Conservation (phyloP, 2,113 vertebrate species). For the Phrynosoma platyrhinos region DNA sequence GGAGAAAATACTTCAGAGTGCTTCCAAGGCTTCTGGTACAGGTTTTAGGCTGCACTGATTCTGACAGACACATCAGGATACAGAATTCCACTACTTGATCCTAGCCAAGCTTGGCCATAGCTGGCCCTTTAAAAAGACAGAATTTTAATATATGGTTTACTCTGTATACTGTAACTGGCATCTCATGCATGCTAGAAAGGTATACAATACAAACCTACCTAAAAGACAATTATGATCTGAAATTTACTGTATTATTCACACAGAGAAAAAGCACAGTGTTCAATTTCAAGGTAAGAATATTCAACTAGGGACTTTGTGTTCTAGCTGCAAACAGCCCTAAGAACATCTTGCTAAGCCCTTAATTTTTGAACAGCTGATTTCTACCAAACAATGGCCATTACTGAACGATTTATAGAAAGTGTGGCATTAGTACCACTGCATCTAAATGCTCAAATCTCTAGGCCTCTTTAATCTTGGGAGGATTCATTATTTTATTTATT, state of each 20-base stretch:
- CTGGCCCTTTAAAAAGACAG: too few species aligned
- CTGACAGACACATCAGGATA: too few species aligned
- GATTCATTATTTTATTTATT: background rate
- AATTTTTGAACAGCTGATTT: conserved; percentile 77
- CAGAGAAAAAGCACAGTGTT: background rate
- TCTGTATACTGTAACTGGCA: background rate
- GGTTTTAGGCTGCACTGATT: too few species aligned
- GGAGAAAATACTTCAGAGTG: too few species aligned
- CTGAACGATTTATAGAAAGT: conserved; percentile 65
- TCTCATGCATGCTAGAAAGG: background rate
- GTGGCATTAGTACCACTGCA: conserved; percentile 40
- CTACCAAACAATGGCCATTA: conserved; percentile 73
- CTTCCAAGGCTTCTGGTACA: too few species aligned
- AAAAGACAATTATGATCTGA: conserved; percentile 39
- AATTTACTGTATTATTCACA: conserved; percentile 27
- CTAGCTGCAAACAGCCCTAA: conserved; percentile 67
- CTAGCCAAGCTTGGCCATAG: too few species aligned
- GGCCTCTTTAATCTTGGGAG: conserved; percentile 1
- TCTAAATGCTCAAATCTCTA: conserved; percentile 45
- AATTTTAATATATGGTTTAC: too few species aligned
- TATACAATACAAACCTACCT: background rate
- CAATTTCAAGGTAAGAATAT: conserved; percentile 45
- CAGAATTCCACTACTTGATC: too few species aligned
- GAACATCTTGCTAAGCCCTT: conserved; percentile 74
- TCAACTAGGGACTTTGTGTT: conserved; percentile 73